Conservation (phyloP, 2,113 vertebrate species). For the Oryzias melastigma region DNA sequence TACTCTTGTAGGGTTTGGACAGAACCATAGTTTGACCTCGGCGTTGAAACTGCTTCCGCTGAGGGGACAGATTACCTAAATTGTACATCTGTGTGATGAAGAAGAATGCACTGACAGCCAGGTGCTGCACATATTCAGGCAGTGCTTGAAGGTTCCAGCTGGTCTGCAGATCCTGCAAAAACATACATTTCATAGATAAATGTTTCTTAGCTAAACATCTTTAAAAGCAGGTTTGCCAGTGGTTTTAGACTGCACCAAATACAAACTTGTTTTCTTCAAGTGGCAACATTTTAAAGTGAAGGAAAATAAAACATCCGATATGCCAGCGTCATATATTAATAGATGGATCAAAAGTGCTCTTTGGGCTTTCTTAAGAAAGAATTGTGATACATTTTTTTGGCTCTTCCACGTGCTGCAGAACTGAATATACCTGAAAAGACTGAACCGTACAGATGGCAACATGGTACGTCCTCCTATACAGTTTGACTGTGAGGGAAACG, state of each 20-base stretch:
- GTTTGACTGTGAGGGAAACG: slow-evolving; percentile 77
- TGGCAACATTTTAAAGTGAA: no score
- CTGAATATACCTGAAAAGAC: slow-evolving; percentile 76
- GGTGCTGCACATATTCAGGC: slow-evolving; percentile 83
- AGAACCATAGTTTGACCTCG: slow-evolving; percentile 49
- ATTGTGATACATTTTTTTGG: no score
- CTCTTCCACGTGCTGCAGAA: background rate
- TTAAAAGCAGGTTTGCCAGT: no score
- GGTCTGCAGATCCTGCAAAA: slow-evolving; percentile 78
- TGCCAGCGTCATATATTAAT: no score
- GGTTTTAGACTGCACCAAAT: no score
- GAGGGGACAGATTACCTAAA: slow-evolving; percentile 66
- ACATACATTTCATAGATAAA: no score
- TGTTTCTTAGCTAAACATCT: no score
- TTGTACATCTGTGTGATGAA: slow-evolving; percentile 80
- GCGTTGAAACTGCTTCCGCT: slow-evolving; percentile 64
- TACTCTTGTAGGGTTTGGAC: slow-evolving; percentile 55
- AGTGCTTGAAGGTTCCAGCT: slow-evolving; percentile 77
- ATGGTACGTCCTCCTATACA: slow-evolving; percentile 78
- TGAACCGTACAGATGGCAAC: slow-evolving; percentile 73
- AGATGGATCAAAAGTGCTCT: no score
- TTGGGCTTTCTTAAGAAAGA: no score
- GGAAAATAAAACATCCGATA: no score
- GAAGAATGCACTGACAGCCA: slow-evolving; percentile 68
- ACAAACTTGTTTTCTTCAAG: no score